A percentile compares a stretch with the other conserved stretches of the same genome.
These are phyloP conservation scores for Gnatocerus cornutus DNA, from an alignment of 2,888 invertebrate species.

Conservation along the genomic window DNA sequence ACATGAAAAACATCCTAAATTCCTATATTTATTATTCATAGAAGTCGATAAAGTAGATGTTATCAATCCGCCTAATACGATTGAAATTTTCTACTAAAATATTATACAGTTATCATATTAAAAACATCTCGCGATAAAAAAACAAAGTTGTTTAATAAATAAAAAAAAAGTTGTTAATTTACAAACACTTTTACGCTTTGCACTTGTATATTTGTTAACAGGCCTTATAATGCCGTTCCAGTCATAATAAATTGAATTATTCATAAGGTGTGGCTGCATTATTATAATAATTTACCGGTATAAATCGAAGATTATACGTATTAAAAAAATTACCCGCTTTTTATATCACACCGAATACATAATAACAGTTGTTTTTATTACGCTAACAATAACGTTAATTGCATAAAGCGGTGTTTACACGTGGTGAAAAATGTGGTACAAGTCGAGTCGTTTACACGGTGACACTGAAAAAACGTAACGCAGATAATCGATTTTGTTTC, in stretches of 20 bases:
- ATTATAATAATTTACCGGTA: conserved; percentile 48
- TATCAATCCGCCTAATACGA: no score
- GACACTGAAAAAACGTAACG: conserved; percentile 54
- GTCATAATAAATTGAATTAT: conserved; percentile 34
- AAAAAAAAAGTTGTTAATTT: conserved; percentile 23
- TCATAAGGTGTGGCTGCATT: conserved; percentile 40
- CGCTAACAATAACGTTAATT: conserved; percentile 48
- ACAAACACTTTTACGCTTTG: conserved; percentile 34
- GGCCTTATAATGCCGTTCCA: conserved; percentile 19
- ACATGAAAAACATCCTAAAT: no score
- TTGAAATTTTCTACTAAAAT: background rate
- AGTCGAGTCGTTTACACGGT: conserved; percentile 50
- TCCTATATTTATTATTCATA: no score
- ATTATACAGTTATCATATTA: conserved; percentile 3
- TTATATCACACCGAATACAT: conserved; percentile 37
- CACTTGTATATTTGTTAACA: conserved; percentile 36
- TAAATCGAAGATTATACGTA: conserved; percentile 47
- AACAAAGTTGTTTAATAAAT: background rate
- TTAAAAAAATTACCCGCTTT: conserved; percentile 41
- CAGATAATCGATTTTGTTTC: conserved; percentile 62
- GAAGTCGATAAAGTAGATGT: no score
- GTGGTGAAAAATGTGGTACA: conserved; percentile 22
- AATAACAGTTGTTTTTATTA: conserved; percentile 39
- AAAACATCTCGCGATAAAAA: conserved; percentile 3
- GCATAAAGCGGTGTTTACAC: conserved; percentile 44